Conservation (phyloP, 2,113 vertebrate genomes). For the Perccottus glenii region DNA sequence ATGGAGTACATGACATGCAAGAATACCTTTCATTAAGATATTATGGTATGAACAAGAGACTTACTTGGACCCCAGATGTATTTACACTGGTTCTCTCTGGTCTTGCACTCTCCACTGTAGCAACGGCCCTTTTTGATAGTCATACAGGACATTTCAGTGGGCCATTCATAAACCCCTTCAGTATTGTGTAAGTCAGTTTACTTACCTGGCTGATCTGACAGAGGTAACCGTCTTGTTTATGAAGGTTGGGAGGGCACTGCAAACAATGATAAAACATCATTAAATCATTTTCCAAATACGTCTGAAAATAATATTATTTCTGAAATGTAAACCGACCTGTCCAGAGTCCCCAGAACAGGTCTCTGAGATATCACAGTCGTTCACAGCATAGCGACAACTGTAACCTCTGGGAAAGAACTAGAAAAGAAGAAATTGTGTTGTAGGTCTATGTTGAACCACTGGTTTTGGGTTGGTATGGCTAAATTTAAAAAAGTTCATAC, state of each 20-base stretch:
- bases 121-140: constrained; percentile 88
- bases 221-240: constrained; percentile 95
- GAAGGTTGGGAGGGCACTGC: constrained; percentile 96
- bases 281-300: not conserved
- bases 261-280: constrained; percentile 54
- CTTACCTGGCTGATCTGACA: constrained; percentile 94
- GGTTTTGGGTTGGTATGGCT: not conserved
- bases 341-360: constrained; percentile 95
- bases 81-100: constrained; percentile 96
- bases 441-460: not conserved
- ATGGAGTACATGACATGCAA: constrained; percentile 6
- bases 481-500: constrained; percentile 72
- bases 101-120: constrained; percentile 96
- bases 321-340: constrained; percentile 80
- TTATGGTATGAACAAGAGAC: constrained; percentile 53
- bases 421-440: constrained; percentile 26
- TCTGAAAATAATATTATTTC: not conserved
- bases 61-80: constrained; percentile 97
- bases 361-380: constrained; percentile 95
- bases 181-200: not conserved
- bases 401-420: constrained; percentile 93
- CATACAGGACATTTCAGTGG: not conserved
- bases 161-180: not conserved
- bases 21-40: not conserved
- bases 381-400: constrained; percentile 92